phyloP scores from a whole-genome alignment of 2,797 vertebrate genomes.

The Argya squamiceps region DNA sequence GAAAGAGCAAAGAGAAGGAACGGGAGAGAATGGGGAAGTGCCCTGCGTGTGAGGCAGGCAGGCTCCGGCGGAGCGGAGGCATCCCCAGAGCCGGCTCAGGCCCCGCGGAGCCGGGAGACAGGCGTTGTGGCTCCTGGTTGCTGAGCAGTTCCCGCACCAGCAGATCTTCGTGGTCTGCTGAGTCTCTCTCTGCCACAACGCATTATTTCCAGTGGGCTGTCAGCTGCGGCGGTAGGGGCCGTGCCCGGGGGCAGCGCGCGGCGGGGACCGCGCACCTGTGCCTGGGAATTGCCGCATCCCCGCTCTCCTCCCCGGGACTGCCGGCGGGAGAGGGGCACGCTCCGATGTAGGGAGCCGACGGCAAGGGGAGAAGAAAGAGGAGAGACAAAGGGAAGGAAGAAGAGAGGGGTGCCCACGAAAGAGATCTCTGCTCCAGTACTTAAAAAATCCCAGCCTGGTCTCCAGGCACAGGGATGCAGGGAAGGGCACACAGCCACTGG shows the following conservation, averaged over 20 bases:
- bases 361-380: not conserved
- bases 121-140: conserved; percentile 61
- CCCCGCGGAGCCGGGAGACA: conserved; percentile 14
- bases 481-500: accelerated
- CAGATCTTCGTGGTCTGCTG: conserved; percentile 76
- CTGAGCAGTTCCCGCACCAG: conserved; percentile 66
- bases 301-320: conserved; percentile 15
- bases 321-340: not conserved
- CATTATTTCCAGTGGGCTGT: conserved; percentile 87
- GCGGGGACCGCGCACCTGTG: conserved; percentile 84
- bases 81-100: not conserved
- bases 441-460: not conserved
- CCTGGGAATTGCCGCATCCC: conserved; percentile 74
- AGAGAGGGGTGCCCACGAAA: not conserved
- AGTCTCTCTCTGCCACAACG: conserved; percentile 85
- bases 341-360: not conserved
- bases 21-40: not conserved
- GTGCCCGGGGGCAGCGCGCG: conserved; percentile 69
- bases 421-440: not conserved
- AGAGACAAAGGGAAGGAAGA: conserved; percentile 19
- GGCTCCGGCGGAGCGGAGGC: not conserved
- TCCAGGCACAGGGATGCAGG: not conserved
- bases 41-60: not conserved
- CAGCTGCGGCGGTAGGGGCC: conserved; percentile 73
- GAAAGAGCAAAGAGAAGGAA: not conserved